Evolutionary conservation across 1,140 invertebrate species (phyloP).

Genomic region (Leptinotarsa defecta): DNA sequence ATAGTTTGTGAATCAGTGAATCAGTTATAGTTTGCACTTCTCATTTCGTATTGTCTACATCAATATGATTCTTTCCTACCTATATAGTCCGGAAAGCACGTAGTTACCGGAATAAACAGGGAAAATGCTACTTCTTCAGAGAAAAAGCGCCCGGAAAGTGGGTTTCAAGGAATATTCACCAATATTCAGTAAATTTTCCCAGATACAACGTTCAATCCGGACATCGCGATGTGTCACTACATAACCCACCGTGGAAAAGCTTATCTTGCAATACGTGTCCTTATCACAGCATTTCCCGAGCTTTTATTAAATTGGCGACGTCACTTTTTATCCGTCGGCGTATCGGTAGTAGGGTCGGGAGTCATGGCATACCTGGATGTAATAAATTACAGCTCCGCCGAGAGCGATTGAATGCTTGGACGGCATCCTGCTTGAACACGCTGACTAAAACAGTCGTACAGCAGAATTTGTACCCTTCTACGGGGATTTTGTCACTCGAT

Average conservation of each 20-base stretch:
- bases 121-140: too few relatives aligned
- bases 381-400: slow-evolving; percentile 42
- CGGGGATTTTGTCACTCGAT: neutral
- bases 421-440: slow-evolving; percentile 12
- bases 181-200: too few relatives aligned
- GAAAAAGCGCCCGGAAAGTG: too few relatives aligned
- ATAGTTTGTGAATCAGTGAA: too few relatives aligned
- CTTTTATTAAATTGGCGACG: slow-evolving; percentile 41
- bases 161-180: too few relatives aligned
- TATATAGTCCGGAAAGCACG: too few relatives aligned
- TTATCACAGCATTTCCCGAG: slow-evolving; percentile 11
- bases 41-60: too few relatives aligned
- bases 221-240: too few relatives aligned
- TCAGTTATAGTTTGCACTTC: too few relatives aligned
- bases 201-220: too few relatives aligned
- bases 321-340: slow-evolving; percentile 40
- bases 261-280: slow-evolving; percentile 18
- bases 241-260: neutral
- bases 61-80: too few relatives aligned
- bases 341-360: slow-evolving; percentile 29
- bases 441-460: slow-evolving; percentile 15
- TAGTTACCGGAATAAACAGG: too few relatives aligned
- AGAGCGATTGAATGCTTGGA: slow-evolving; percentile 45
- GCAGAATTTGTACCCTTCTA: slow-evolving; percentile 7
- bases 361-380: slow-evolving; percentile 33